Evolutionary conservation across 2,888 invertebrate species (phyloP), one percentile per base, ranked within the genome.

Genomic region (Sphaeridia pumilis): DNA sequence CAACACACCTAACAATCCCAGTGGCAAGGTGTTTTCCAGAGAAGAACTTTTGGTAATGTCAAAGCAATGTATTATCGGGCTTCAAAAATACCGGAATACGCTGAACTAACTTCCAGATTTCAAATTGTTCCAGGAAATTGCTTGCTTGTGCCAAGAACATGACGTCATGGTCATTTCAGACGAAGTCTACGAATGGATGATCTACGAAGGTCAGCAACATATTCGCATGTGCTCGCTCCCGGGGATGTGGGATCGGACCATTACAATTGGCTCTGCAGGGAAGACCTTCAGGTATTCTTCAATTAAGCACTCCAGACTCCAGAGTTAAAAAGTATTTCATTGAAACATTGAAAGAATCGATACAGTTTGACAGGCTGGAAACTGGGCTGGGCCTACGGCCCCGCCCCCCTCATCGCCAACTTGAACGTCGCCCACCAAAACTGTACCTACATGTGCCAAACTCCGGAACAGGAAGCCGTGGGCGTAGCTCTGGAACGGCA

Each of bases 1-100:
- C 14, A 98, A 97, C 27, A 95, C 94, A 0, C 98, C 98, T 0
- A 88, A 98, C 71, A 99, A 99, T 72, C 98, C 98, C 0, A 71
- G 92, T 1, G 98, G 98, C 42, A 98, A 98, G 74, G 87, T 93
- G 22, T 85, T 83, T 67, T 78, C 76, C 0, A 61, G 68, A 31
- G 71, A 78, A 2, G 89, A 90, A 70, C 46, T 64, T 10, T 55
- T 49, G 46, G 64, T 64, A 56, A 38, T 14, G 7, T 7, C 7
- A 14, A 31, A 41, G 17, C 21, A 20, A 17, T n/a, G 17, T 12
- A 41, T n/a, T 14, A 5, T n/a, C 7, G 41, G 17, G 41, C n/a
- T n/a, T n/a, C n/a, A n/a, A n/a, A n/a, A n/a, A n/a, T n/a, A n/a
- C n/a, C n/a, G 20, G 17, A 38, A 38, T 17, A 5, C 38, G 17